phyloP scores from a whole-genome alignment of 2,888 invertebrate genomes.

The Cistogaster globosa region DNA sequence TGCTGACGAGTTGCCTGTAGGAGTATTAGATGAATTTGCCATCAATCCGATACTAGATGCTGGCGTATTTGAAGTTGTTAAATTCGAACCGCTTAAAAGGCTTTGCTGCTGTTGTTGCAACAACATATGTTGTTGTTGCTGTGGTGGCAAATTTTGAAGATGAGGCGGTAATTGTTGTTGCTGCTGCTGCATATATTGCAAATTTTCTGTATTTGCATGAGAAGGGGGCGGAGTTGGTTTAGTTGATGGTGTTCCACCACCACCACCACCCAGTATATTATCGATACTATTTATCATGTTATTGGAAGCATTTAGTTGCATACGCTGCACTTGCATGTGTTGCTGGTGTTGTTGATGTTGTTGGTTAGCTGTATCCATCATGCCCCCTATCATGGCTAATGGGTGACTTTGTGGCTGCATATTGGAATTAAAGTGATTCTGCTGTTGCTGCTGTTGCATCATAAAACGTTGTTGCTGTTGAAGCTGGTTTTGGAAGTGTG shows the following conservation, averaged over 20 bases:
- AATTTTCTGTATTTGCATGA: conserved; percentile 67
- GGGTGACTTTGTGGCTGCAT: conserved; percentile 75
- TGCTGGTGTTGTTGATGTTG: conserved; percentile 69
- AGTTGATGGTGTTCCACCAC: conserved; percentile 38
- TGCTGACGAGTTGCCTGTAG: conserved; percentile 60
- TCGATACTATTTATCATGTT: conserved; percentile 74
- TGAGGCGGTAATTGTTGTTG: conserved; percentile 69
- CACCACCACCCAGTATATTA: conserved; percentile 71
- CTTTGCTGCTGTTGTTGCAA: conserved; percentile 67
- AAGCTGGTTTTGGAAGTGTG: conserved; percentile 63
- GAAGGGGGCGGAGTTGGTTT: conserved; percentile 61
- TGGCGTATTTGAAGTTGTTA: conserved; percentile 57
- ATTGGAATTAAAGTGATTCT: conserved; percentile 75
- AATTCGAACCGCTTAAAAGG: conserved; percentile 50
- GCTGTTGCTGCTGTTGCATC: conserved; percentile 70
- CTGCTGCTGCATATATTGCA: conserved; percentile 72
- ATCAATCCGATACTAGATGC: conserved; percentile 40
- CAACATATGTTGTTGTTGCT: conserved; percentile 68
- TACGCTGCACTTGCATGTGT: conserved; percentile 69
- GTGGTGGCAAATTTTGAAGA: conserved; percentile 68
- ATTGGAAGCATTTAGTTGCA: conserved; percentile 67
- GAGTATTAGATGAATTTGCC: conserved; percentile 49
- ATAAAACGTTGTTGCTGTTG: conserved; percentile 69
- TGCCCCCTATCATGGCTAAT: conserved; percentile 79
- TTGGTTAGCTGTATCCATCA: conserved; percentile 78